phyloP scores from a whole-genome alignment of 2,113 vertebrate genomes.

The Connochaetes taurinus region DNA sequence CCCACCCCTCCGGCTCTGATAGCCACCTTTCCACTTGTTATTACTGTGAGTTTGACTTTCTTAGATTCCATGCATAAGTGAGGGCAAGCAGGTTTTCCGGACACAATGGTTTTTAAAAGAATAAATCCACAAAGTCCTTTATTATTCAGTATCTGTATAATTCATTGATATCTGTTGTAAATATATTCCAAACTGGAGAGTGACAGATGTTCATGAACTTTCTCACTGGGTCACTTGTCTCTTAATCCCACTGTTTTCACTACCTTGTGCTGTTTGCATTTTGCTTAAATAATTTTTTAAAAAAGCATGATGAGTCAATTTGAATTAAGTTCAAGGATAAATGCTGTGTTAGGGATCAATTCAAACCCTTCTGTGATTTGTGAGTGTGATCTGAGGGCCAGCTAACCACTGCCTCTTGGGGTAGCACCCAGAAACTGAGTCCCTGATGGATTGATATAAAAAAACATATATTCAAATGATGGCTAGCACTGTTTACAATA shows the following conservation, averaged over 20 bases:
- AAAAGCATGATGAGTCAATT: not conserved
- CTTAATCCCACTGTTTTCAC: not conserved
- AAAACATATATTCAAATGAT: not conserved
- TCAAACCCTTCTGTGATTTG: not conserved
- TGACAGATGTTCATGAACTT: not conserved
- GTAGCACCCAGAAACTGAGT: not conserved
- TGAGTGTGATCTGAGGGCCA: not conserved
- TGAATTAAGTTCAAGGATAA: not conserved
- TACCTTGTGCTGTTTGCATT: not conserved
- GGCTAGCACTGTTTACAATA: not conserved
- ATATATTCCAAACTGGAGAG: not conserved
- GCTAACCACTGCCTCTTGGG: not conserved
- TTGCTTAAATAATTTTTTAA: not conserved
- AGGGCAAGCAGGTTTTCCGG: not conserved
- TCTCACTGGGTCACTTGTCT: not conserved
- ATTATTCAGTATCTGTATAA: not conserved
- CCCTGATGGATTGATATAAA: not conserved
- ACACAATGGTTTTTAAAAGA: not conserved
- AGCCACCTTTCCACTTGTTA: not conserved
- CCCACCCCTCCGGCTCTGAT: not conserved
- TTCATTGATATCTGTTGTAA: not conserved
- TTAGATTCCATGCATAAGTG: not conserved
- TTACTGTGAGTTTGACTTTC: not conserved
- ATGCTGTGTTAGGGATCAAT: not conserved
- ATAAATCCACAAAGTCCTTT: not conserved